Conservation (phyloP, 2,797 vertebrate genomes). For the Halcyon leucocephala region DNA sequence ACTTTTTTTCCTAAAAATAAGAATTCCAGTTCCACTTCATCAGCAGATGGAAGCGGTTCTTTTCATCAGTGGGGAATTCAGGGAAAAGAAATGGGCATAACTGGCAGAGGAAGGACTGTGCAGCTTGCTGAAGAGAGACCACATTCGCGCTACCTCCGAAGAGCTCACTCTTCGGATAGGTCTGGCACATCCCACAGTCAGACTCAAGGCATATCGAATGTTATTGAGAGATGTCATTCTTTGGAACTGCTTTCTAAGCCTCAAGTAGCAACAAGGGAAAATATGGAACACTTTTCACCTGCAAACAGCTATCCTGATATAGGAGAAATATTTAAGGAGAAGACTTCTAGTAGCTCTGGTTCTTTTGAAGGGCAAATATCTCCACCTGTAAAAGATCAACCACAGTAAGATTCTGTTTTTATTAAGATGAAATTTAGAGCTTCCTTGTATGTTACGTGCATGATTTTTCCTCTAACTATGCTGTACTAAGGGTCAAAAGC, state of each 20-base stretch:
- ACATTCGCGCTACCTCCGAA: slow-evolving; percentile 90
- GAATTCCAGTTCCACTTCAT: slow-evolving; percentile 73
- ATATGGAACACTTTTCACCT: slow-evolving; percentile 69
- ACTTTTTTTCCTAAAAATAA: slow-evolving; percentile 80
- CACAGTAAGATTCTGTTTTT: slow-evolving; percentile 81
- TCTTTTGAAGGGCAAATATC: slow-evolving; percentile 79
- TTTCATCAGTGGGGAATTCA: slow-evolving; percentile 80
- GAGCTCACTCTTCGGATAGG: slow-evolving; percentile 93
- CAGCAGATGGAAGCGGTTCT: slow-evolving; percentile 72
- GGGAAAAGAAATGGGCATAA: slow-evolving; percentile 69
- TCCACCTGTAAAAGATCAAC: slow-evolving; percentile 85
- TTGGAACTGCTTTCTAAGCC: slow-evolving; percentile 84
- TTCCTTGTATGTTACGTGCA: background rate
- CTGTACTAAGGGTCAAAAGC: background rate
- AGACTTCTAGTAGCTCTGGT: slow-evolving; percentile 55
- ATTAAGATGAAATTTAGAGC: background rate
- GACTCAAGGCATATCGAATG: slow-evolving; percentile 45
- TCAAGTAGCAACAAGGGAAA: slow-evolving; percentile 60
- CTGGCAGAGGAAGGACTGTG: slow-evolving; percentile 74
- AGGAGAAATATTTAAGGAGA: slow-evolving; percentile 82
- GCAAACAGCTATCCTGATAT: slow-evolving; percentile 71
- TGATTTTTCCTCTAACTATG: background rate
- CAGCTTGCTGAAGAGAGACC: slow-evolving; percentile 79
- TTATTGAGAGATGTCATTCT: slow-evolving; percentile 88
- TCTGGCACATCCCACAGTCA: slow-evolving; percentile 73